Conservation (phyloP, 2,888 invertebrate genomes). For the Erannis defoliaria region DNA sequence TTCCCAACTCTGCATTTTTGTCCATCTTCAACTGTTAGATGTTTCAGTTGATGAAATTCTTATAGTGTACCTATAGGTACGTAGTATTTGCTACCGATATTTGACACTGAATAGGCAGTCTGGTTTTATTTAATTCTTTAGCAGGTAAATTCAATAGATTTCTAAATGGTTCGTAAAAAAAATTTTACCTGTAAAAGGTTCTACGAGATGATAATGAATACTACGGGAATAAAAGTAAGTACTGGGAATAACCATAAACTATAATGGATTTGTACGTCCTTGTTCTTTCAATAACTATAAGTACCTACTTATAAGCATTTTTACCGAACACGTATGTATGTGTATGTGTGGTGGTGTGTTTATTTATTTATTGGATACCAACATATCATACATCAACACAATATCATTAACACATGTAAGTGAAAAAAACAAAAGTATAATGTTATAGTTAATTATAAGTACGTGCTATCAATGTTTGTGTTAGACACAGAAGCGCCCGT, state of each 20-base stretch:
- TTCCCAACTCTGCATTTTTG: background rate
- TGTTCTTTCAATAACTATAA: too few relatives aligned
- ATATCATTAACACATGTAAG: too few relatives aligned
- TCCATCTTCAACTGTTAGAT: too few relatives aligned
- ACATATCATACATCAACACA: too few relatives aligned
- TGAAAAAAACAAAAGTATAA: too few relatives aligned
- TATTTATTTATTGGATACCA: too few relatives aligned
- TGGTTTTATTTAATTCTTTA: background rate
- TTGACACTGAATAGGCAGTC: background rate
- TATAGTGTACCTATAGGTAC: background rate
- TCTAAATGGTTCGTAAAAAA: background rate
- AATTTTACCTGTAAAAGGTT: background rate
- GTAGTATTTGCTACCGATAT: background rate
- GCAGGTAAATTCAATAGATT: background rate
- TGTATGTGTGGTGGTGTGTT: background rate
- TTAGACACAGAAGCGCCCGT: constrained; percentile 24
- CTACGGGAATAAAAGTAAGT: background rate
- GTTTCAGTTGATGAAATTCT: too few relatives aligned
- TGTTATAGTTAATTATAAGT: background rate
- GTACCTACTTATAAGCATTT: too few relatives aligned
- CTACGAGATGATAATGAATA: background rate
- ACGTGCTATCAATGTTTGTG: constrained; percentile 15
- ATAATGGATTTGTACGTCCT: background rate
- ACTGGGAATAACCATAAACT: too few relatives aligned
- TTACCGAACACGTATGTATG: background rate